Evolutionary conservation across 2,797 vertebrate species (phyloP).

Genomic region (Chrysocyon brachyurus): DNA sequence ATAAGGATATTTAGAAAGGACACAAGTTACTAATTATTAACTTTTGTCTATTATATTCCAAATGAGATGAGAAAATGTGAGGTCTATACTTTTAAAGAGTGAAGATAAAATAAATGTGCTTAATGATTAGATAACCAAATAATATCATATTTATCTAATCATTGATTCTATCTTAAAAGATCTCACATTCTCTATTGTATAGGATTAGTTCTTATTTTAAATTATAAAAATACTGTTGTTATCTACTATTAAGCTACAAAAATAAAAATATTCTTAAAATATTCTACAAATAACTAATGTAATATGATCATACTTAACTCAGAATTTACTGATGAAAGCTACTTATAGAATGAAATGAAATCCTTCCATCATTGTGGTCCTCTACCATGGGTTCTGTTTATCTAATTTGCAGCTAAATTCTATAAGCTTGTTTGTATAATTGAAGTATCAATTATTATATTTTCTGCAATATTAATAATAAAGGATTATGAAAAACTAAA

Average conservation of each 20-base stretch:
- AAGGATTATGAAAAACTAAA: not conserved
- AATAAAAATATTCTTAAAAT: not conserved
- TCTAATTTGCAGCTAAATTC: not conserved
- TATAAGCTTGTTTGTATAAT: not conserved
- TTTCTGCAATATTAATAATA: not conserved
- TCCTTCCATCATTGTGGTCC: not conserved
- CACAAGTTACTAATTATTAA: not conserved
- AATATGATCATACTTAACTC: not conserved
- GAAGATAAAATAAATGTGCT: not conserved
- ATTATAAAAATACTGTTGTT: not conserved
- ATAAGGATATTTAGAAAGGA: not conserved
- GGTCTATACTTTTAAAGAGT: not conserved
- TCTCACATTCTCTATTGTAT: not conserved
- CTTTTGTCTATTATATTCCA: not conserved
- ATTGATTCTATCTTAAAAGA: not conserved
- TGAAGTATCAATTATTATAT: not conserved
- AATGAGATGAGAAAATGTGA: not conserved
- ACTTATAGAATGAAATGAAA: not conserved
- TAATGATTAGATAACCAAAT: not conserved
- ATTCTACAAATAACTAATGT: not conserved
- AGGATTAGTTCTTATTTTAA: not conserved
- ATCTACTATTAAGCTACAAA: not conserved
- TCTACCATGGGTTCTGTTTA: not conserved
- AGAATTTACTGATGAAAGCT: not conserved
- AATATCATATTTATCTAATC: not conserved